Base-by-base conservation (phyloP, 2,888 invertebrate species). In the Erpobdella octoculata region DNA sequence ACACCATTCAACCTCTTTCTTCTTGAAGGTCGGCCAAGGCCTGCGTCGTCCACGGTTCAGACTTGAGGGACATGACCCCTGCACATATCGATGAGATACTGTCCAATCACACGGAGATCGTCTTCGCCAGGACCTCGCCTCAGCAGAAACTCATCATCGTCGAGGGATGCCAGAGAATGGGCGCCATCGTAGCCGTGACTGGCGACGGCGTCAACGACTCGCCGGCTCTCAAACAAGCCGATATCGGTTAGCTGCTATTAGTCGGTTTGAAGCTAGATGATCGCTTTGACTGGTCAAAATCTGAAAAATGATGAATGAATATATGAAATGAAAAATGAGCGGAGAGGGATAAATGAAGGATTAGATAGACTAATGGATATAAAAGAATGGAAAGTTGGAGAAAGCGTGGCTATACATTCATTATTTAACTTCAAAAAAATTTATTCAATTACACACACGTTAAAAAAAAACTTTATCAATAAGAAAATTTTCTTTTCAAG, bases 81-180 rank as follows among this genome's bases (percentile, higher is more conserved):
- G 92, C 91, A 89, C 72, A 84, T 82, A 87, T 96, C 78, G 93
- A 94, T 82, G 93, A 94, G 83, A 91, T 95, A 80, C 87, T 96
- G 77, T 89, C 90, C 86, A 85, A 91, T 84, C 93, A 95, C 85
- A 90, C 91, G 72, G 94, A 95, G 86, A 94, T 94, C 82, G 94
- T 95, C 79, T 94, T 94, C 86, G 94, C 94, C 76, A 90, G 94
- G 80, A 93, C 93, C 25, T 93, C 93, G 62, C 94, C 94, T 25
- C 83, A 83, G 82, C 94, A 94, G 86, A 94, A 94, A 84, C 87
- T 94, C 85, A 86, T 87, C 78, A 88, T 88, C 78, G 87, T 88
- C 1, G 91, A 92, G 83, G 91, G 90, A 61, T 90, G 90, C 79
- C 91, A 92, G 80, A 85, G 89, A 67, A 85, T 87, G 67, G 89